These are phyloP conservation scores for Arvicanthis niloticus DNA, from an alignment of 2,113 vertebrate species.

Conservation along the genomic window DNA sequence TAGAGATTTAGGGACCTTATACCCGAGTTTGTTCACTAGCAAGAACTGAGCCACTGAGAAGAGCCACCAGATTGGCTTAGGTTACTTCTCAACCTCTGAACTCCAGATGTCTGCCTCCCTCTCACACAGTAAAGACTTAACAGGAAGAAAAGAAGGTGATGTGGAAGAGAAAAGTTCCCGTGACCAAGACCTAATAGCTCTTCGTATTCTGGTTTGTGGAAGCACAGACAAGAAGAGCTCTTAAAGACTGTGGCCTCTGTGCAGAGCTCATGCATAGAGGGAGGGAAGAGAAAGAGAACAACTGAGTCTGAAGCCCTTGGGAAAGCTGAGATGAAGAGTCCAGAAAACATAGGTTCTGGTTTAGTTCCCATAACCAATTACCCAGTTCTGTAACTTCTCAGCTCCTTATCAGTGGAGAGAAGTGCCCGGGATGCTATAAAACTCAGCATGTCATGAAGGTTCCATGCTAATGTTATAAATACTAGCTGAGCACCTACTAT, in stretches of 20 bases:
- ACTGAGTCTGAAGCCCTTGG: background rate
- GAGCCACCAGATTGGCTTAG: background rate
- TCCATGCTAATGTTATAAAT: background rate
- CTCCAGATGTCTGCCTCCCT: background rate
- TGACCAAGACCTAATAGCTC: background rate
- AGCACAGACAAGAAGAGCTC: background rate
- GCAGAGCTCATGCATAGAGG: background rate
- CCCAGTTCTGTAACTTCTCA: background rate
- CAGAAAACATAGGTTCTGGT: background rate
- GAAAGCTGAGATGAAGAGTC: background rate
- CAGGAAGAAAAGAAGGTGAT: background rate
- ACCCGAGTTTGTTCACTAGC: background rate
- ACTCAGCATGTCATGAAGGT: background rate
- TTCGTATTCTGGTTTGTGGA: background rate
- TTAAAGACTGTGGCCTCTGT: background rate
- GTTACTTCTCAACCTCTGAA: background rate
- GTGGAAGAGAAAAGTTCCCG: background rate
- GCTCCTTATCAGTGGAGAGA: background rate
- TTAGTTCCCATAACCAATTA: background rate
- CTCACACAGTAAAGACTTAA: background rate
- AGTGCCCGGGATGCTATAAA: background rate
- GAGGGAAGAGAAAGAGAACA: background rate
- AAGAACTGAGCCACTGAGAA: background rate
- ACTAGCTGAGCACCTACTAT: background rate
- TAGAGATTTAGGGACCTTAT: background rate